Percentiles rank a stretch among this genome's conserved stretches.
Evolutionary conservation across 2,888 invertebrate genomes (phyloP).

Genomic region (Lasioglossum figueresi): DNA sequence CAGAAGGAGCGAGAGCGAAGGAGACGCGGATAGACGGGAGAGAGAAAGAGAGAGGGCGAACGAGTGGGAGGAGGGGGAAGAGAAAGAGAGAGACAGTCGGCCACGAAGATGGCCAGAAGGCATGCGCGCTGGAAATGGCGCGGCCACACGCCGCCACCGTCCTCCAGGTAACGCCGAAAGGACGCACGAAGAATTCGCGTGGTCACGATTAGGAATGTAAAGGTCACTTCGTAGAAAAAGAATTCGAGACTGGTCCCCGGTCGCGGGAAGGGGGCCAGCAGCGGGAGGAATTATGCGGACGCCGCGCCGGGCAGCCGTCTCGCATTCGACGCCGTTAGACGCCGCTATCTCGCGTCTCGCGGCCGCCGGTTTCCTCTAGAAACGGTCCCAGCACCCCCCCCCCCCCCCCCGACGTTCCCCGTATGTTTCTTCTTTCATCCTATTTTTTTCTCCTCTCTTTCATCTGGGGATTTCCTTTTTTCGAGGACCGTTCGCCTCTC

Average conservation of each 20-base stretch:
- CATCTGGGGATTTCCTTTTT: background rate
- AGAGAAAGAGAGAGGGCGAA: background rate
- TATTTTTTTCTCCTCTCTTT: background rate
- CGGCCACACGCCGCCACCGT: constrained; percentile 59
- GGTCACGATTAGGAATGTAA: constrained; percentile 67
- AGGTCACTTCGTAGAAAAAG: constrained; percentile 56
- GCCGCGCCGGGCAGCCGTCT: constrained; percentile 6
- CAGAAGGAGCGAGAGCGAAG: background rate
- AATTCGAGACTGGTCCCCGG: constrained; percentile 17
- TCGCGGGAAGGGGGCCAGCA: background rate
- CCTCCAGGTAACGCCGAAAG: constrained; percentile 59
- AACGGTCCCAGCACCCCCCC: constrained; percentile 2
- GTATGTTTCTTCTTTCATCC: no score
- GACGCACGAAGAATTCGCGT: constrained; percentile 64
- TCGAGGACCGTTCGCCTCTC: background rate
- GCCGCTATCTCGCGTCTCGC: constrained; percentile 20
- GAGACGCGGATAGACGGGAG: background rate
- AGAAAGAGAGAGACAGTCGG: constrained; percentile 12
- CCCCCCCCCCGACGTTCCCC: background rate
- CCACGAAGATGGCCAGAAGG: constrained; percentile 56
- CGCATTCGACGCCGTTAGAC: constrained; percentile 27
- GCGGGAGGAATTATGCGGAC: constrained; percentile 20
- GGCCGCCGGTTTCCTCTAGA: constrained; percentile 4
- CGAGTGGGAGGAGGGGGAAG: background rate
- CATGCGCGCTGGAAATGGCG: constrained; percentile 72